Evolutionary conservation across 2,797 vertebrate species (phyloP).

Genomic region (Semotilus atromaculatus): DNA sequence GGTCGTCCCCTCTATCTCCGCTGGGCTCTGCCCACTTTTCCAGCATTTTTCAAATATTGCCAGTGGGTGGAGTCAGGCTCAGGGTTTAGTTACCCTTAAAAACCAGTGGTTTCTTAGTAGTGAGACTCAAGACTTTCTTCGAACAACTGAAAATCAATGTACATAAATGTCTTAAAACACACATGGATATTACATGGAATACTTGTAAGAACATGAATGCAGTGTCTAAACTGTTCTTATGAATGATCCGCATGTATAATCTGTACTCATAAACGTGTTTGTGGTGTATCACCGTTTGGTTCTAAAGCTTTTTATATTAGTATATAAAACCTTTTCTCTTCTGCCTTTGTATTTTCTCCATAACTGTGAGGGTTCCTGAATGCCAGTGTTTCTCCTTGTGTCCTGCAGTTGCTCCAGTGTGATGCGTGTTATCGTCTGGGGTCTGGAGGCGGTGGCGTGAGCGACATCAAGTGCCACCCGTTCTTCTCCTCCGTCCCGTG

Average conservation of each 20-base stretch:
- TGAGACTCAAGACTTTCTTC: not conserved
- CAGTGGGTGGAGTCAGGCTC: no score
- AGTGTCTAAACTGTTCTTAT: not conserved
- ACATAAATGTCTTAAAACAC: not conserved
- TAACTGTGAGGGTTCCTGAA: not conserved
- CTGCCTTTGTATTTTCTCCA: not conserved
- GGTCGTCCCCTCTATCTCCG: no score
- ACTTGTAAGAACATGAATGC: not conserved
- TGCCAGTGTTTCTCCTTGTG: not conserved
- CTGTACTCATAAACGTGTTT: conserved; percentile 1
- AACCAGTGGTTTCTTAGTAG: not conserved
- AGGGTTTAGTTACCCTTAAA: no score
- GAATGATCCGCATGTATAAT: not conserved
- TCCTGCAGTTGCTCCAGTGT: conserved; percentile 87
- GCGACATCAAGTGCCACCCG: conserved; percentile 92
- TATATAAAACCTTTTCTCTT: not conserved
- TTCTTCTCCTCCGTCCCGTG: conserved; percentile 90
- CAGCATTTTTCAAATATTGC: no score
- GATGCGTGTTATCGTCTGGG: conserved; percentile 88
- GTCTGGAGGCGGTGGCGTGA: conserved; percentile 84
- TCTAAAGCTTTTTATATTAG: not conserved
- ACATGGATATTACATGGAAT: not conserved
- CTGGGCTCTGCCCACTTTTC: no score
- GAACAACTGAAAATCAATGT: not conserved
- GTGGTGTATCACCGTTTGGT: not conserved